Conservation (phyloP, 2,113 vertebrate genomes). For the Xiphophorus couchianus region DNA sequence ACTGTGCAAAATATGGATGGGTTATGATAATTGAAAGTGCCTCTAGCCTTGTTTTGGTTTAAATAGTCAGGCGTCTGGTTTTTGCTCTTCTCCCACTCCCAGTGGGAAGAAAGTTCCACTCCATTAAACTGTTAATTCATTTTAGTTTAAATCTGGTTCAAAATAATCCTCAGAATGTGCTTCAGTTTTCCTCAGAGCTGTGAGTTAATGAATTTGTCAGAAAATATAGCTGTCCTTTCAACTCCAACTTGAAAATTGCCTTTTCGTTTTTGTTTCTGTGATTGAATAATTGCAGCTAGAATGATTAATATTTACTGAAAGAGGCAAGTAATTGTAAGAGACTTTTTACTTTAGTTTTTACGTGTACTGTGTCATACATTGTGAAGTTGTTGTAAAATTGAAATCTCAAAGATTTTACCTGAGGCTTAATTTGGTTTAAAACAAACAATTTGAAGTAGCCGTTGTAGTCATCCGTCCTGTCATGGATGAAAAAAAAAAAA, state of each 20-base stretch:
- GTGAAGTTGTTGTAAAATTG: background rate
- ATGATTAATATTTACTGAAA: too few species aligned
- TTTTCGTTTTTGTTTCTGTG: constrained; percentile 5
- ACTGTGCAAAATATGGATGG: constrained; percentile 43
- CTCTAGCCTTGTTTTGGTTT: constrained; percentile 52
- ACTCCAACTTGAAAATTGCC: constrained; percentile 13
- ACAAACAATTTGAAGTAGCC: background rate
- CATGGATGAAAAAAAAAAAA: background rate
- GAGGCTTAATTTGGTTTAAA: background rate
- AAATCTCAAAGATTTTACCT: background rate
- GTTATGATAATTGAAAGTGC: constrained; percentile 49
- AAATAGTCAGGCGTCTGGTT: constrained; percentile 47
- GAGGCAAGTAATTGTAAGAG: too few species aligned
- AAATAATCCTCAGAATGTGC: constrained; percentile 18
- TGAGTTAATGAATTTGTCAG: constrained; percentile 48
- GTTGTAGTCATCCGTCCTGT: background rate
- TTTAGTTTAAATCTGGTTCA: constrained; percentile 45
- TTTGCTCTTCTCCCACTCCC: constrained; percentile 26
- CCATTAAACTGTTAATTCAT: constrained; percentile 48
- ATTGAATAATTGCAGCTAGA: constrained; percentile 12
- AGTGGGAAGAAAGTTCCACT: constrained; percentile 37
- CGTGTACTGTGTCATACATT: too few species aligned
- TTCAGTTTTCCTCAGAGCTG: constrained; percentile 34
- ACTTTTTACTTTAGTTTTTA: too few species aligned
- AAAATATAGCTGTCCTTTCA: constrained; percentile 33